A percentile compares a stretch with the other conserved stretches of the same genome.
Evolutionary conservation across 1,140 invertebrate species (phyloP).

Genomic region (Magallana ariakensis): DNA sequence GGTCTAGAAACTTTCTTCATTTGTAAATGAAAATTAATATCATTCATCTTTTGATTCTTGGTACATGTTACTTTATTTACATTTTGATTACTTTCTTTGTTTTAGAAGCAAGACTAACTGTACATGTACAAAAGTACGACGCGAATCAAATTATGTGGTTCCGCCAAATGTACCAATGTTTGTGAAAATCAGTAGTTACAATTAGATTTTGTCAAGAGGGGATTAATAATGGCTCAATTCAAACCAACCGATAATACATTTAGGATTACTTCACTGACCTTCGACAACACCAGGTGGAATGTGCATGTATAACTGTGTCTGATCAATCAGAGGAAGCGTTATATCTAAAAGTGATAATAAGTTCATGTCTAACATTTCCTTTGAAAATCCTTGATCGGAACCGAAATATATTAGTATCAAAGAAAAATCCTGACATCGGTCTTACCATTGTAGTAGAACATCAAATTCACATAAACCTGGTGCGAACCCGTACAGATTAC

Average conservation of each 20-base stretch:
- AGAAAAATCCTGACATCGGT: conserved; percentile 46
- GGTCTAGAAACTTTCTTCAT: no score
- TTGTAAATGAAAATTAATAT: no score
- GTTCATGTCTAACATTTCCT: background rate
- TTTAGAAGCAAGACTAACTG: background rate
- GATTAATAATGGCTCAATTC: background rate
- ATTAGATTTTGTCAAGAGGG: background rate
- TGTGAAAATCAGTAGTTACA: conserved; percentile 36
- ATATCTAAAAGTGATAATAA: background rate
- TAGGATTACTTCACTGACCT: background rate
- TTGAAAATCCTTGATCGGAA: background rate
- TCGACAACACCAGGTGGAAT: background rate
- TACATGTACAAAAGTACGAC: no score
- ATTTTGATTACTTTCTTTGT: conserved; percentile 34
- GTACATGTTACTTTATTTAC: conserved; percentile 7
- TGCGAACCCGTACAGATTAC: conserved; percentile 40
- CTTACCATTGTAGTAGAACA: conserved; percentile 44
- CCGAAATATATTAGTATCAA: conserved; percentile 40
- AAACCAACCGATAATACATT: background rate
- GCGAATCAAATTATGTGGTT: no score
- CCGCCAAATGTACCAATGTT: no score
- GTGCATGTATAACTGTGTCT: background rate
- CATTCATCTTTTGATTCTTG: conserved; percentile 27
- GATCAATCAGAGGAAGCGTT: background rate
- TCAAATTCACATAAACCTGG: conserved; percentile 51